These are phyloP conservation scores for Dynastes tityus DNA, from an alignment of 2,888 invertebrate species.

Conservation along the genomic window DNA sequence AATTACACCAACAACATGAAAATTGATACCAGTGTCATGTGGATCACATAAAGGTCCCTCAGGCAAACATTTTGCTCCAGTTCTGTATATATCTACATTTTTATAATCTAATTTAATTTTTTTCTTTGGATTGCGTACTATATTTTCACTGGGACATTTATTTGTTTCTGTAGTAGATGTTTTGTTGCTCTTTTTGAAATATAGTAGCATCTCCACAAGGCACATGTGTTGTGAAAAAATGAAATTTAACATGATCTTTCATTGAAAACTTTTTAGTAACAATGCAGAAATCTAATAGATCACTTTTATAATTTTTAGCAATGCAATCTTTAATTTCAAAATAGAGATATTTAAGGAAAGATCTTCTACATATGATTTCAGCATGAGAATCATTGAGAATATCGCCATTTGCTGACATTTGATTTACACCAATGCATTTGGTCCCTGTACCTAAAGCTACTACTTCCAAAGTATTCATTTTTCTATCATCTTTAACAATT, in stretches of 20 bases:
- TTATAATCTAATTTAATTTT: conserved; percentile 57
- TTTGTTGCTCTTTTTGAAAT: conserved; percentile 72
- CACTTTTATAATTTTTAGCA: conserved; percentile 43
- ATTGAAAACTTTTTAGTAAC: conserved; percentile 56
- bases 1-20: conserved; percentile 81
- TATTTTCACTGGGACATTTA: conserved; percentile 35
- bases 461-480: conserved; percentile 71
- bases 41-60: conserved; percentile 75
- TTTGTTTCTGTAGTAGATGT: conserved; percentile 48
- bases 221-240: conserved; percentile 89
- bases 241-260: conserved; percentile 78
- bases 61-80: conserved; percentile 90
- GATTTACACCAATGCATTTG: conserved; percentile 87
- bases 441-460: conserved; percentile 93
- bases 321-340: conserved; percentile 69
- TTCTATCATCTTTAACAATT: conserved; percentile 75
- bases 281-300: conserved; percentile 57
- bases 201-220: conserved; percentile 97
- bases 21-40: conserved; percentile 74
- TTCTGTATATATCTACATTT: conserved; percentile 76
- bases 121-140: conserved; percentile 55
- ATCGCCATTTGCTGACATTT: conserved; percentile 79
- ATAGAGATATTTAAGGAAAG: conserved; percentile 85
- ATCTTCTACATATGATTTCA: conserved; percentile 89
- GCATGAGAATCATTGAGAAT: conserved; percentile 93